phyloP scores from a whole-genome alignment of 2,888 invertebrate genomes.

The Drosophila anomalipes region DNA sequence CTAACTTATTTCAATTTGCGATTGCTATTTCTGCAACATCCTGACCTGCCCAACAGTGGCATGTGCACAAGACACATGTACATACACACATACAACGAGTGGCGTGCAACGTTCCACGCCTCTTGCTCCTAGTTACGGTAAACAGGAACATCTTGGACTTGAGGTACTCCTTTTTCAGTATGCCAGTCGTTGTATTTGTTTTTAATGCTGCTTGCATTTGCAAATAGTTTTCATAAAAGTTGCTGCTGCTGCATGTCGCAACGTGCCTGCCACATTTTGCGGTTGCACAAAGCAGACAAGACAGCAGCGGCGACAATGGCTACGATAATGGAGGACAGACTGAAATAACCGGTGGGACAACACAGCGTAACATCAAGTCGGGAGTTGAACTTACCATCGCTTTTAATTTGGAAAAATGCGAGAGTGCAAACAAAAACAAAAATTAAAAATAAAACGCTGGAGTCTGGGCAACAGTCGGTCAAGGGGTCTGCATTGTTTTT shows the following conservation, averaged over 20 bases:
- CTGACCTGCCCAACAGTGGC: not conserved
- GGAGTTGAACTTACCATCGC: slow-evolving; percentile 35
- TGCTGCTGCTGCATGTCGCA: slow-evolving; percentile 16
- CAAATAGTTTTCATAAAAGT: slow-evolving; percentile 72
- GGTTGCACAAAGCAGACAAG: slow-evolving; percentile 46
- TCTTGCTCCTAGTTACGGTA: slow-evolving; percentile 23
- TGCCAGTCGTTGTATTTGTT: slow-evolving; percentile 50
- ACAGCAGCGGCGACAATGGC: slow-evolving; percentile 11
- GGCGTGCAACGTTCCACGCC: slow-evolving; percentile 56
- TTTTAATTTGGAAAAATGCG: slow-evolving; percentile 66
- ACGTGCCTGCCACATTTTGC: slow-evolving; percentile 37
- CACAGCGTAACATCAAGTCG: slow-evolving; percentile 10
- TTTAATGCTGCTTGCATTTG: slow-evolving; percentile 61
- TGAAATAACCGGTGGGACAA: not conserved
- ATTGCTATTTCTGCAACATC: slow-evolving; percentile 47
- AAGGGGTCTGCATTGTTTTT: slow-evolving; percentile 22
- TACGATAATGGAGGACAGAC: slow-evolving; percentile 21
- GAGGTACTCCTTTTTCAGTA: slow-evolving; percentile 10
- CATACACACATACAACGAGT: slow-evolving; percentile 2
- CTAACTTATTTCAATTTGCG: slow-evolving; percentile 70
- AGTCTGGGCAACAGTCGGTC: slow-evolving; percentile 20
- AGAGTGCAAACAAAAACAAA: slow-evolving; percentile 11
- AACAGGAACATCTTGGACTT: slow-evolving; percentile 40
- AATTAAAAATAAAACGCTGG: slow-evolving; percentile 24
- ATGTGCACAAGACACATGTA: slow-evolving; percentile 3